Conservation (phyloP, 2,113 vertebrate genomes). For the Cryptotis parvus region DNA sequence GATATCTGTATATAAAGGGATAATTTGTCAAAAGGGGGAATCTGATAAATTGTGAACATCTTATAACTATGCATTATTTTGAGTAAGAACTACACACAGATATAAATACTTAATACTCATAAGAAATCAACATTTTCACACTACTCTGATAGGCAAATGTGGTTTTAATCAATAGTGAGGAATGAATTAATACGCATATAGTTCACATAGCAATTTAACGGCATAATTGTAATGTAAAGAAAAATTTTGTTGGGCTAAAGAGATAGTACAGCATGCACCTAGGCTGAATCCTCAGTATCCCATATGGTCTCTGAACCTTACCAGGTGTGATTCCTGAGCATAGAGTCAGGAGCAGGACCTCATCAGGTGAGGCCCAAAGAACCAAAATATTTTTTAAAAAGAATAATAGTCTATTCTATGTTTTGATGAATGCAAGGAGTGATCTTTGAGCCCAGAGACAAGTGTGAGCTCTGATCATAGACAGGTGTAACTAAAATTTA, state of each 20-base stretch:
- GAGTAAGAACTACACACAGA: not conserved
- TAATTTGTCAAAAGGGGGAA: not conserved
- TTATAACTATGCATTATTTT: not conserved
- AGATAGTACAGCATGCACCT: too few relatives aligned
- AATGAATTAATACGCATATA: not conserved
- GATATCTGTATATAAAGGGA: not conserved
- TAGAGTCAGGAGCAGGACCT: too few relatives aligned
- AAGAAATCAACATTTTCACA: constrained; percentile 19
- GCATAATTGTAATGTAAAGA: not conserved
- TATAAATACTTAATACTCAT: not conserved
- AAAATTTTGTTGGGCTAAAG: not conserved
- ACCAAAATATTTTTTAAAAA: too few relatives aligned
- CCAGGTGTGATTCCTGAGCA: too few relatives aligned
- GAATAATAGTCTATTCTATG: too few relatives aligned
- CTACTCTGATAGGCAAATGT: not conserved
- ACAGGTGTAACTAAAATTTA: too few relatives aligned
- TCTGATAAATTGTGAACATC: not conserved
- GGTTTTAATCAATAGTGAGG: not conserved
- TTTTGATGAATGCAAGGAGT: too few relatives aligned
- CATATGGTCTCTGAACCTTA: too few relatives aligned
- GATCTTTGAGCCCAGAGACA: too few relatives aligned
- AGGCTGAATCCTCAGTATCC: too few relatives aligned
- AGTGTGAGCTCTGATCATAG: too few relatives aligned
- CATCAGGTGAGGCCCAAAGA: too few relatives aligned
- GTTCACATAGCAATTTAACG: not conserved